Conservation (phyloP, 2,113 vertebrate genomes). For the Bos taurus region DNA sequence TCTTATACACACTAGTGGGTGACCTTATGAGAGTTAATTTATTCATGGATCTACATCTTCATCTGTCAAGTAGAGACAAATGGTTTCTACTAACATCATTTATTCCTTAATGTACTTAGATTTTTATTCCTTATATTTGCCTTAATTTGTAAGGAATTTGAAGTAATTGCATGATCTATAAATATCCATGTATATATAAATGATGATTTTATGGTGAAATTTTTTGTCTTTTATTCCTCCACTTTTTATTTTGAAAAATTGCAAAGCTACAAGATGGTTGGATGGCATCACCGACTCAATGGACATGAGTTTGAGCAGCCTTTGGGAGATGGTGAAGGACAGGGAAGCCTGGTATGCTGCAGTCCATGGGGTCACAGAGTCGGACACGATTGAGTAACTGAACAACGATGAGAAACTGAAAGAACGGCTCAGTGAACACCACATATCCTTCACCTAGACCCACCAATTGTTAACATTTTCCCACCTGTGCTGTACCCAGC, state of each 20-base stretch:
- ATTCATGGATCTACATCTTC: neutral
- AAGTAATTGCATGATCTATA: neutral
- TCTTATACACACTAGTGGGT: neutral
- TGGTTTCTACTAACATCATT: neutral
- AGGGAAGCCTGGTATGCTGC: neutral
- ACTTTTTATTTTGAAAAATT: constrained; percentile 12
- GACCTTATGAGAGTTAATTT: neutral
- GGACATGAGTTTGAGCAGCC: neutral
- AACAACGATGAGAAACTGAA: neutral
- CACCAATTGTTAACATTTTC: neutral
- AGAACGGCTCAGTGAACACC: neutral
- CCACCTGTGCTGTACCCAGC: neutral
- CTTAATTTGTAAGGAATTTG: neutral
- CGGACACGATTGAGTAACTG: rapidly evolving
- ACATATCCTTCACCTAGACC: neutral
- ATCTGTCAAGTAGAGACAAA: neutral
- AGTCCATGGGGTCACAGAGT: neutral
- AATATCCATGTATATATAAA: constrained; percentile 5
- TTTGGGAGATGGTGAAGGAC: neutral
- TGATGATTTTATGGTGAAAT: neutral
- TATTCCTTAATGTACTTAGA: neutral
- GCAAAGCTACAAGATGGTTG: neutral
- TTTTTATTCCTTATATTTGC: neutral
- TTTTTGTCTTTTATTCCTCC: neutral
- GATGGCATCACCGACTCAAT: neutral